Evolutionary conservation across 2,888 invertebrate genomes (phyloP).

Genomic region (Electrophaes corylata): DNA sequence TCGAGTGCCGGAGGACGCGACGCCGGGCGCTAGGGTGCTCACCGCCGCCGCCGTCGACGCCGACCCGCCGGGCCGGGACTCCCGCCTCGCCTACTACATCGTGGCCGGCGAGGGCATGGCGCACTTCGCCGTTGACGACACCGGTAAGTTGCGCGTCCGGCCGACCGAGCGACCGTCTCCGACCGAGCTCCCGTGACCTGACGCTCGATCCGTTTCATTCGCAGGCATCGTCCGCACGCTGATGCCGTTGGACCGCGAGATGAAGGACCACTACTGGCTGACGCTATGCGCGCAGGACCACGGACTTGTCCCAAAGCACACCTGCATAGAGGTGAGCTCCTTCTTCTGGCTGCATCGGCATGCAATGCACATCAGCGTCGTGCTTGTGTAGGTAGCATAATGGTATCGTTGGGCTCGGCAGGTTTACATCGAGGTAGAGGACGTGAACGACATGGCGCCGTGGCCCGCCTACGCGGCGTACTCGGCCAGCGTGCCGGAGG

Average conservation of each 20-base stretch:
- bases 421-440: conserved; percentile 88
- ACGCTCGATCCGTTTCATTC: not conserved
- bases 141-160: conserved; percentile 84
- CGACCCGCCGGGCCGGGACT: conserved; percentile 92
- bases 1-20: conserved; percentile 91
- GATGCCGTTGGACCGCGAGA: conserved; percentile 94
- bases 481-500: conserved; percentile 91
- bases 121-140: conserved; percentile 94
- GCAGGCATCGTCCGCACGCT: conserved; percentile 92
- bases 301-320: conserved; percentile 93
- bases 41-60: conserved; percentile 91
- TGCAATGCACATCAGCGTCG: too few relatives aligned
- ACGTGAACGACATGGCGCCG: conserved; percentile 98
- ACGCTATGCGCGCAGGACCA: conserved; percentile 97
- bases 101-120: conserved; percentile 96
- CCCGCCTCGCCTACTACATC: conserved; percentile 93
- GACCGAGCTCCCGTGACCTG: not conserved
- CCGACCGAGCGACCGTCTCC: not conserved
- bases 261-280: conserved; percentile 95
- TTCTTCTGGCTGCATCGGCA: too few relatives aligned
- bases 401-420: too few relatives aligned
- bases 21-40: conserved; percentile 90
- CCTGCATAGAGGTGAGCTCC: conserved; percentile 89
- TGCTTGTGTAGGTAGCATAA: too few relatives aligned
- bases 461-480: conserved; percentile 94